phyloP scores from a whole-genome alignment of 2,113 vertebrate species.

The Marcusenius ussheri region DNA sequence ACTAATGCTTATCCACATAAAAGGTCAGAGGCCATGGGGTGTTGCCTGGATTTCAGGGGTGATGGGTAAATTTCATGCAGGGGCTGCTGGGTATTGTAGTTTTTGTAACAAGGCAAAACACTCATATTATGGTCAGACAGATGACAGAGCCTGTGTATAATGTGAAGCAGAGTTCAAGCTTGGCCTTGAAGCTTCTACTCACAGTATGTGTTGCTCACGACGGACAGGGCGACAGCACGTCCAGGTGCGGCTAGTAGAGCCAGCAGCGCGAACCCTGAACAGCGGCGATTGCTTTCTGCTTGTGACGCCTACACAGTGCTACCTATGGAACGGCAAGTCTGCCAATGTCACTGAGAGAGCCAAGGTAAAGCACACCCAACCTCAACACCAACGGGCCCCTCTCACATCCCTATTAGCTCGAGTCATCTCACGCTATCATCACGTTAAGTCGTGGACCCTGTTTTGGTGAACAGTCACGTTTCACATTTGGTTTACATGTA shows the following conservation, averaged over 20 bases:
- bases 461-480: neutral
- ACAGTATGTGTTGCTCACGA: neutral
- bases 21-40: constrained; percentile 51
- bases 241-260: constrained; percentile 66
- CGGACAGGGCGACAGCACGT: constrained; percentile 57
- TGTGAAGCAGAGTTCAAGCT: neutral
- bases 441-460: neutral
- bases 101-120: neutral
- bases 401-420: neutral
- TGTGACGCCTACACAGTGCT: constrained; percentile 54
- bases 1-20: constrained; percentile 65
- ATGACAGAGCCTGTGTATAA: neutral
- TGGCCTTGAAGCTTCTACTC: neutral
- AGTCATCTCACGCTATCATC: neutral
- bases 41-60: neutral
- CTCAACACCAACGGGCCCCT: too few species aligned
- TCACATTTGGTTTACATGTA: neutral
- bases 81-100: constrained; percentile 14
- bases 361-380: constrained; percentile 48
- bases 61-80: neutral
- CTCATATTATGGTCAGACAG: neutral
- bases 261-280: constrained; percentile 52
- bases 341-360: constrained; percentile 57
- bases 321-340: constrained; percentile 62
- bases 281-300: constrained; percentile 71